Evolutionary conservation across 1,140 invertebrate species (phyloP), one percentile per base, ranked within the genome.

Genomic region (Phocides pigmalion): DNA sequence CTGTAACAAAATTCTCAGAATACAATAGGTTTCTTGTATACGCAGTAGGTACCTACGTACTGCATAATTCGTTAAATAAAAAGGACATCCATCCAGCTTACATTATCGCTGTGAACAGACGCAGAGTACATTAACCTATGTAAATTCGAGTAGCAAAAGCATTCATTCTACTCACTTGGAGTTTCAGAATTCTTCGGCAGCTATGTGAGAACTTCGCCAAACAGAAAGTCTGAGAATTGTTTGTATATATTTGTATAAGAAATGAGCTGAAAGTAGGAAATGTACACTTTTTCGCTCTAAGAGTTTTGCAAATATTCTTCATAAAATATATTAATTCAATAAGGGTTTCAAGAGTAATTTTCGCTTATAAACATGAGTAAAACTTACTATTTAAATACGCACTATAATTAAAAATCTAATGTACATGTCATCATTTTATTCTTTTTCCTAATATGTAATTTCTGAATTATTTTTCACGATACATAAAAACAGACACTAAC

Each of bases 181-280:
- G 78, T 74, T 81, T 79, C 76, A 74, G 73, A 77, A 85, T 82
- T 81, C 79, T 76, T 74, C 69, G 66, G 65, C 64, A 68, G 68
- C 78, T 74, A 81, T 81, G 80, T 74, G 78, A 82, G 79, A 82
- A 78, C 74, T 81, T 74, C 67, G 68, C 74, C 68, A 73, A 79
- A 74, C 76, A 73, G 66, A 70, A 68, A 68, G 72, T 66, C 68
- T 73, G 72, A 39, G 76, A 74, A 81, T 77, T 79, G 76, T 78
- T 79, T 76, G 79, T 82, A 84, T 82, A 81, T 70, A 84, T 84
- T 84, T 81, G 80, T 81, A 73, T 82, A 80, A 81, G 74, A 79
- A 82, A 85, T 82, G 81, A 82, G 71, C 56, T 70, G 56, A 54
- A 68, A 74, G 72, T 68, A 71, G 68, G 73, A 82, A 78, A 62